Conservation (phyloP, 2,888 invertebrate species). For the Tetheella fluctuosa region DNA sequence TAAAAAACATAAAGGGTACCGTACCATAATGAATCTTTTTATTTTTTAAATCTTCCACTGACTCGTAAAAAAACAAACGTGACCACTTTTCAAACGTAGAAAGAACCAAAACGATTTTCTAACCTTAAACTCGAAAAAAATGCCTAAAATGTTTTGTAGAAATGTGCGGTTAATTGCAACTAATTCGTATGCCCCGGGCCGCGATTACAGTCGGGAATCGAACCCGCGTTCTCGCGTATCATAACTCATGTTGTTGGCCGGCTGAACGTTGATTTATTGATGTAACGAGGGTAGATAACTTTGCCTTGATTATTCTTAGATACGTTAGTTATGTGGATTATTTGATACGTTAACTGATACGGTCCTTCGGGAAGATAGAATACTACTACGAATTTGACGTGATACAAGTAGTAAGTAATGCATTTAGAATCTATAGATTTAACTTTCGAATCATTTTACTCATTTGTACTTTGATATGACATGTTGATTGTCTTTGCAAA, state of each 20-base stretch:
- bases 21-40: too few relatives aligned
- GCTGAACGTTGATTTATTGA: constrained; percentile 38
- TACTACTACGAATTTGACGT: too few relatives aligned
- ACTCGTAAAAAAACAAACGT: neutral
- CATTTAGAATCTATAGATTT: too few relatives aligned
- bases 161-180: constrained; percentile 60
- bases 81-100: constrained; percentile 9
- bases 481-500: too few relatives aligned
- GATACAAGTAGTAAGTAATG: too few relatives aligned
- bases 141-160: constrained; percentile 41
- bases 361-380: too few relatives aligned
- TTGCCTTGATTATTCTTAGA: neutral
- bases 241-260: constrained; percentile 36
- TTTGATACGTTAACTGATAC: neutral
- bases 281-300: constrained; percentile 2
- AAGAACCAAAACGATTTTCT: constrained; percentile 20
- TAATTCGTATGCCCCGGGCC: constrained; percentile 59
- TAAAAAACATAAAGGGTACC: too few relatives aligned
- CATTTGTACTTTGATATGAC: too few relatives aligned
- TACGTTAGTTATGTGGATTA: neutral
- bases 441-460: too few relatives aligned
- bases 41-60: neutral
- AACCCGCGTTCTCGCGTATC: constrained; percentile 38
- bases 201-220: constrained; percentile 54
- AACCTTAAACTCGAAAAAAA: constrained; percentile 39